Percentiles rank a stretch among this genome's conserved stretches.
These are phyloP conservation scores for Macropus fuliginosus DNA, from an alignment of 2,797 vertebrate genomes.

Conservation along the genomic window DNA sequence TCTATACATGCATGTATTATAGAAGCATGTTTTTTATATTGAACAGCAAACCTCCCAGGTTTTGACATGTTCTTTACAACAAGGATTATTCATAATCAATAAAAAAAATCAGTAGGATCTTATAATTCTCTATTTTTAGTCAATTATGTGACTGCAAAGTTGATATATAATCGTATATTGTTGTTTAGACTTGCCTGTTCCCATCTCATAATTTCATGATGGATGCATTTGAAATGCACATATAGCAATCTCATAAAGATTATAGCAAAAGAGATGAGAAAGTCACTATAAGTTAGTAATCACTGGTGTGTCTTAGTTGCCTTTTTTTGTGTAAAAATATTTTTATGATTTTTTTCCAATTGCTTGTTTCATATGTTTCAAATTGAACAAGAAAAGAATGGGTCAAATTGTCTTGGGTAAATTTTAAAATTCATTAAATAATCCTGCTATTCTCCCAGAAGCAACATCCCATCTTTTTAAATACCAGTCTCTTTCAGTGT, in stretches of 20 bases:
- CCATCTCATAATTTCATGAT: neutral
- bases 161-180: neutral
- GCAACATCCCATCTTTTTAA: neutral
- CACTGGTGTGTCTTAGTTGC: neutral
- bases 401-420: neutral
- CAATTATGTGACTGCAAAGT: neutral
- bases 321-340: neutral
- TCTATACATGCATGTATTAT: neutral
- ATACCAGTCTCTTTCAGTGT: neutral
- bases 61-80: neutral
- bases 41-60: neutral
- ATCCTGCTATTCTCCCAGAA: neutral
- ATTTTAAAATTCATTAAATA: neutral
- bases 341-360: neutral
- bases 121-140: neutral
- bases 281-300: neutral
- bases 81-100: neutral
- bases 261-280: neutral
- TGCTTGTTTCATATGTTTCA: neutral
- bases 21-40: neutral
- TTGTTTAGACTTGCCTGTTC: neutral
- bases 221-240: neutral
- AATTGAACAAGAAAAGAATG: neutral
- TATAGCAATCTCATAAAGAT: neutral
- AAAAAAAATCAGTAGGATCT: neutral